Conservation (phyloP, 2,113 vertebrate genomes). For the Electrona antarctica region DNA sequence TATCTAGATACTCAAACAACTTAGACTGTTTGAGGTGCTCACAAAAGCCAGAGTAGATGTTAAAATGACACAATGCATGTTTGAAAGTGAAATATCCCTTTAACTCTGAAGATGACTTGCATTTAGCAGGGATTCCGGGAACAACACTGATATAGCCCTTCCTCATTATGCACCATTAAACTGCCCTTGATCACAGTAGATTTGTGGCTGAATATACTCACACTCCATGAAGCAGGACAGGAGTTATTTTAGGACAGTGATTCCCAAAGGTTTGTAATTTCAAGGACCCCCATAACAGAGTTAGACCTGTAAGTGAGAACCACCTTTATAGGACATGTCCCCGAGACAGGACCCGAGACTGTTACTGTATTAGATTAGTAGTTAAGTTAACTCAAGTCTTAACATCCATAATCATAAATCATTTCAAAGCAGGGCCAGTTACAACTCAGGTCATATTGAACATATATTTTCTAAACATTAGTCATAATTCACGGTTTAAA, state of each 20-base stretch:
- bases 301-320: too few species aligned
- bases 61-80: too few species aligned
- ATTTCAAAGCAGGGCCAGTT: background rate
- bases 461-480: background rate
- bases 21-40: too few species aligned
- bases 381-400: too few species aligned
- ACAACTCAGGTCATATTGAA: background rate
- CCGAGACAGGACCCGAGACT: too few species aligned
- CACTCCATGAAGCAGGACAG: conserved; percentile 4
- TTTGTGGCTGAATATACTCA: conserved; percentile 5
- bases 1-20: too few species aligned
- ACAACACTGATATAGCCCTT: conserved; percentile 8
- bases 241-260: conserved; percentile 1
- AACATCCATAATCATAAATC: background rate
- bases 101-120: background rate
- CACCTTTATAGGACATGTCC: too few species aligned
- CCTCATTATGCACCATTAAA: conserved; percentile 13
- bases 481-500: background rate
- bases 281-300: too few species aligned
- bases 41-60: too few species aligned
- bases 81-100: too few species aligned
- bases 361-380: too few species aligned
- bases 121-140: conserved; percentile 14
- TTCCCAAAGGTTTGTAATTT: too few species aligned
- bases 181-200: conserved; percentile 21